phyloP scores from a whole-genome alignment of 2,888 invertebrate species.

The Coelopa pilipes region DNA sequence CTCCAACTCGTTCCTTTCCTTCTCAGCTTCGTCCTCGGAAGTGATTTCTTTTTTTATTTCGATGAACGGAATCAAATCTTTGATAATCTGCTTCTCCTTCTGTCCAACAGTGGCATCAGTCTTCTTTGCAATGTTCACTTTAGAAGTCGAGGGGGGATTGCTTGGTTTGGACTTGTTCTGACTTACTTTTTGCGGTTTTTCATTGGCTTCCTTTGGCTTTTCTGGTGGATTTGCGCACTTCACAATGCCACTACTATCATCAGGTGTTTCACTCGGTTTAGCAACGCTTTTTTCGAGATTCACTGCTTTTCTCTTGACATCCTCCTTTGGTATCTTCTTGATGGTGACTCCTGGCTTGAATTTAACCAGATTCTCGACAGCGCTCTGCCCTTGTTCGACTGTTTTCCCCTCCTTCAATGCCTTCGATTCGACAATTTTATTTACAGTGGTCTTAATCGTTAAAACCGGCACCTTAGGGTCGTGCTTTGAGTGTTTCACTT shows the following conservation, averaged over 20 bases:
- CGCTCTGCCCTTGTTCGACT: slow-evolving; percentile 44
- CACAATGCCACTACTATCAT: not conserved
- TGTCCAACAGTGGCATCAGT: not conserved
- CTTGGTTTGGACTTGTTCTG: not conserved
- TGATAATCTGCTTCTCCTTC: slow-evolving; percentile 5
- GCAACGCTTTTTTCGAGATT: not conserved
- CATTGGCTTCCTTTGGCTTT: too few species aligned
- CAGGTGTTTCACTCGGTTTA: not conserved
- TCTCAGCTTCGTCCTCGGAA: slow-evolving; percentile 53
- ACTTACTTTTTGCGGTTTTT: too few species aligned
- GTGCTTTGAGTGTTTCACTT: slow-evolving; percentile 19
- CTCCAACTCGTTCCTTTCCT: not conserved
- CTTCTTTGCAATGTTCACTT: slow-evolving; percentile 2
- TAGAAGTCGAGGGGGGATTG: not conserved
- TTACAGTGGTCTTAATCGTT: slow-evolving; percentile 29
- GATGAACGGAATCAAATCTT: slow-evolving; percentile 55
- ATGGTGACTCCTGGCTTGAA: slow-evolving; percentile 60
- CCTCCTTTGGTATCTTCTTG: slow-evolving; percentile 54
- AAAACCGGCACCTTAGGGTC: slow-evolving; percentile 22
- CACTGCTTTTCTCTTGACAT: not conserved
- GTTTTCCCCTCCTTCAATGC: slow-evolving; percentile 22
- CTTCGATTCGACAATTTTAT: not conserved
- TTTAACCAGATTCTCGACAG: slow-evolving; percentile 54
- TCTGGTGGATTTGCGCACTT: too few species aligned
- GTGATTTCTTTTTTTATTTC: slow-evolving; percentile 60